Percentiles rank a stretch among this genome's conserved stretches.
phyloP scores from a whole-genome alignment of 2,113 vertebrate species.

The Apeltes quadracus region DNA sequence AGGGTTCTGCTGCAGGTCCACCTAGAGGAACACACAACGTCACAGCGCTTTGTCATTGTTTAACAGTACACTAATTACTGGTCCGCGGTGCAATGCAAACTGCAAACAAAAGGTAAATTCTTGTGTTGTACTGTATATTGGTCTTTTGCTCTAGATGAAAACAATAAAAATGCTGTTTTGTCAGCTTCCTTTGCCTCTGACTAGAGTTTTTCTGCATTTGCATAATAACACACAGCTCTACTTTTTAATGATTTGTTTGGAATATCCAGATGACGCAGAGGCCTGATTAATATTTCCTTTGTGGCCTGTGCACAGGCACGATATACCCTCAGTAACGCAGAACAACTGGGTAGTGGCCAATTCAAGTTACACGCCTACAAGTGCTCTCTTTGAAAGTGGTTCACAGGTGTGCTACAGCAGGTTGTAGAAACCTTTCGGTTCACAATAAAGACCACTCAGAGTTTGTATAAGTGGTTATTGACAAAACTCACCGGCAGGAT shows the following conservation, averaged over 20 bases:
- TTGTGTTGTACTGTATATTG: conserved; percentile 8
- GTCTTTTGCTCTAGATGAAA: conserved; percentile 45
- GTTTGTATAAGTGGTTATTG: conserved; percentile 51
- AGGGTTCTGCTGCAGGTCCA: conserved; percentile 96
- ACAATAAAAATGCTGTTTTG: conserved; percentile 49
- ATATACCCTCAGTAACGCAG: conserved; percentile 19
- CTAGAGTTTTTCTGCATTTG: conserved; percentile 41
- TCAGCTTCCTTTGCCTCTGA: conserved; percentile 33
- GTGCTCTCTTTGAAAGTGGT: conserved; percentile 45
- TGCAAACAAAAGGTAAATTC: conserved; percentile 25
- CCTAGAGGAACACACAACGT: conserved; percentile 80
- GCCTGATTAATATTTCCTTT: conserved; percentile 42
- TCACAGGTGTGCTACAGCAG: conserved; percentile 31
- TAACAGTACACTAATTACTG: conserved; percentile 45
- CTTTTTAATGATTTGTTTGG: conserved; percentile 14
- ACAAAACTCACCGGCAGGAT: conserved; percentile 39
- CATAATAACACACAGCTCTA: conserved; percentile 37
- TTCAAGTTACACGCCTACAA: conserved; percentile 38
- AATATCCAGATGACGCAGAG: conserved; percentile 28
- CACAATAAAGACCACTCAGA: conserved; percentile 46
- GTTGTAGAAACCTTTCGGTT: conserved; percentile 42
- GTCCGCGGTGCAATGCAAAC: conserved; percentile 25
- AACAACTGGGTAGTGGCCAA: conserved; percentile 26
- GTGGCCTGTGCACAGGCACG: conserved; percentile 18
- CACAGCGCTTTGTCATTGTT: conserved; percentile 43